Evolutionary conservation across 2,113 vertebrate species (phyloP).

Genomic region (Otus sunia): DNA sequence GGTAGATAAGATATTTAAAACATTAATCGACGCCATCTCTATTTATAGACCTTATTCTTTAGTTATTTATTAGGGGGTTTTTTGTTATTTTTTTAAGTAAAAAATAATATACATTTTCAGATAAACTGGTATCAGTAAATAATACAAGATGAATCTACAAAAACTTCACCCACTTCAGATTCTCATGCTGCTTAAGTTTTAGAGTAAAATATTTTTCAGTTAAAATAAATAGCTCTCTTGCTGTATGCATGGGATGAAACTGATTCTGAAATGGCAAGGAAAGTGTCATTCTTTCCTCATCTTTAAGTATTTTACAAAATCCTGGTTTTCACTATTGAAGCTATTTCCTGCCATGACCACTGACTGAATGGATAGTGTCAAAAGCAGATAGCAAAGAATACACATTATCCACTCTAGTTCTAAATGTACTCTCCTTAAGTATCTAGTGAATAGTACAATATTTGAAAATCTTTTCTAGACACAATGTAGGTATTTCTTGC

Average conservation of each 20-base stretch:
- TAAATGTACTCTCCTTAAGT: background rate
- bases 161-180: background rate
- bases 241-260: background rate
- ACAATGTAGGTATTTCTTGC: background rate
- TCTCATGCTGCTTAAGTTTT: background rate
- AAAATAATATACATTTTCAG: background rate
- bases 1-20: background rate
- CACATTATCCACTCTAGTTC: background rate
- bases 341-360: background rate
- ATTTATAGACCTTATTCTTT: background rate
- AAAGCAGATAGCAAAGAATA: background rate
- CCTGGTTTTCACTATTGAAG: background rate
- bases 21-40: background rate
- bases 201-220: background rate
- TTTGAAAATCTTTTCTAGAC: slow-evolving; percentile 1
- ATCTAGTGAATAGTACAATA: background rate
- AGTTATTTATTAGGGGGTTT: background rate
- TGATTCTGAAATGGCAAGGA: background rate
- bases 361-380: background rate
- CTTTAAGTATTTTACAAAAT: background rate
- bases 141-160: background rate
- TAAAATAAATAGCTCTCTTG: background rate
- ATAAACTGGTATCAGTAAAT: background rate
- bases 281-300: background rate
- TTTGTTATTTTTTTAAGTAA: background rate